phyloP scores from a whole-genome alignment of 2,888 invertebrate genomes.

The Pilophorus perplexus region DNA sequence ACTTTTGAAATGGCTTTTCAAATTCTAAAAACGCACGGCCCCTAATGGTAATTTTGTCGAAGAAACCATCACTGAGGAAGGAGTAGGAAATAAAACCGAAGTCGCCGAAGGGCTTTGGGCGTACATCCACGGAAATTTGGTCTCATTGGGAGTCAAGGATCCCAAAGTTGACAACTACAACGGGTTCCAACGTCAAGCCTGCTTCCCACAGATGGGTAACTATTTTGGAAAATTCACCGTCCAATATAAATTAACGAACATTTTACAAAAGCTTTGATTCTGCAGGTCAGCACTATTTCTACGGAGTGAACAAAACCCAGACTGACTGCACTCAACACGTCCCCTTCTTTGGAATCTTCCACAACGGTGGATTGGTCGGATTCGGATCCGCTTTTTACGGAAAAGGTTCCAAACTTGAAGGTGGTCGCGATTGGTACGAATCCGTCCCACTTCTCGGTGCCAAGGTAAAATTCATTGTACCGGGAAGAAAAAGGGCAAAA shows the following conservation, averaged over 20 bases:
- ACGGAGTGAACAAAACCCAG: conserved; percentile 40
- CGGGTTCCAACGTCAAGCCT: conserved; percentile 43
- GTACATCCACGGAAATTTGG: conserved; percentile 27
- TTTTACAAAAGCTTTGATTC: no score
- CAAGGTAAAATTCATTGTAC: conserved; percentile 27
- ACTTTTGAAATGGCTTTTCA: no score
- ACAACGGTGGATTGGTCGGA: conserved; percentile 45
- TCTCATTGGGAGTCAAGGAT: conserved; percentile 33
- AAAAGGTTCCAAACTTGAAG: conserved; percentile 15
- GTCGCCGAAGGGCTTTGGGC: conserved; percentile 42
- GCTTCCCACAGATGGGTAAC: conserved; percentile 46
- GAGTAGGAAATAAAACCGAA: conserved; percentile 30
- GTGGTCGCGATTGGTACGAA: conserved; percentile 43
- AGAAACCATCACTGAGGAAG: conserved; percentile 37
- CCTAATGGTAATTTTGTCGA: no score
- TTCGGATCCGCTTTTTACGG: conserved; percentile 47
- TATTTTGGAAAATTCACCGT: no score
- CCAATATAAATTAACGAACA: no score
- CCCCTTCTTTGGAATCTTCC: conserved; percentile 46
- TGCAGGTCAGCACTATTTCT: conserved; percentile 49
- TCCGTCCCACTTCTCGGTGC: conserved; percentile 37
- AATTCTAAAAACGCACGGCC: no score
- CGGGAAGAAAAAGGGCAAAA: no score
- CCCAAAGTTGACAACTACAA: conserved; percentile 37
- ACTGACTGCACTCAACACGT: conserved; percentile 43